Base-by-base conservation (phyloP, 2,797 vertebrate species). In the Sciurus vulgaris region DNA sequence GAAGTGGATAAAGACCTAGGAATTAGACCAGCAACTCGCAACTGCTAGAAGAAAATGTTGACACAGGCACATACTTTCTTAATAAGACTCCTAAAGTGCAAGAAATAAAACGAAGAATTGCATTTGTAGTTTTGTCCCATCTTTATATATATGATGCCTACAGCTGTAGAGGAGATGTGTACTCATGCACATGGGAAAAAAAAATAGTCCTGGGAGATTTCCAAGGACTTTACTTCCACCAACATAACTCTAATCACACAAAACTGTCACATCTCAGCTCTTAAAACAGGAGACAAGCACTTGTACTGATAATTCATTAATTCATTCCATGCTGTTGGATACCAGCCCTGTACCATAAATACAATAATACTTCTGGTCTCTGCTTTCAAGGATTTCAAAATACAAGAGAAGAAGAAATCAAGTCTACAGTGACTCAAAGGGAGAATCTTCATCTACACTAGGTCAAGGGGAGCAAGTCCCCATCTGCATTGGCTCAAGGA, bases 301-400 rank as follows among this genome's bases (percentile, higher is more conserved):
- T 8, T 1, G 17, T 88, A 35, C 63, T n/a, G n/a, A n/a, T 89
- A 38, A 28, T 10, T 92, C 41, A 73, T 59, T 85, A 51, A 74
- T 0, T 84, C 17, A 54, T 13, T 84, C 17, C 17, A 0, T 44
- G 18, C 3, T 74, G 54, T 70, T 56, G 85, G 12, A 88, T 4
- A n/a, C 12, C 30, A 79, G n/a, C 5, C 63, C 49, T 73, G 18
- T 22, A 4, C 10, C 69, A 81, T 41, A 67, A 87, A 30, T 85
- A 28, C 3, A 94, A 26, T 17, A 81, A 59, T 84, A 44, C 56
- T 38, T 7, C n/a, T 92, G 35, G 7, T 2, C n/a, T 89, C 14
- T 92, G 38, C 69, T 51, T 70, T 61, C 44, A 89, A 86, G 51
- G 49, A 89, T 41, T 95, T 95, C 51, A 41, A 65, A 93, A 78